A percentile compares a stretch with the other conserved stretches of the same genome.
Conservation (phyloP, 1,140 invertebrate genomes). For the Arion vulgaris region DNA sequence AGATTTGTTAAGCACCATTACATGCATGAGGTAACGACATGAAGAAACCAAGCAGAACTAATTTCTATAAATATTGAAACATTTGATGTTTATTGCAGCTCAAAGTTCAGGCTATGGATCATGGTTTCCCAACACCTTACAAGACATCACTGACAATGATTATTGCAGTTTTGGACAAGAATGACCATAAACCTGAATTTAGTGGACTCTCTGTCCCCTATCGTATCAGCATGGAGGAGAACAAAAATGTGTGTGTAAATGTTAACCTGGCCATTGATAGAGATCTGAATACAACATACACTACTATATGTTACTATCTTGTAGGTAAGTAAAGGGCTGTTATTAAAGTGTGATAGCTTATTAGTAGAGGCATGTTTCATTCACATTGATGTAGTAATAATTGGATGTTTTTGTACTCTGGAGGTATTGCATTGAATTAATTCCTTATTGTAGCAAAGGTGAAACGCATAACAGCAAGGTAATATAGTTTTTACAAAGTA, state of each 20-base stretch:
- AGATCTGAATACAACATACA: constrained; percentile 52
- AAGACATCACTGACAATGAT: constrained; percentile 44
- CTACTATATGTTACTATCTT: constrained; percentile 60
- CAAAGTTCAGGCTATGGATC: constrained; percentile 50
- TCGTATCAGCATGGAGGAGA: constrained; percentile 46
- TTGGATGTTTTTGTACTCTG: too few relatives aligned
- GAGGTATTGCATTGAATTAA: too few relatives aligned
- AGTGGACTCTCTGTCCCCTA: constrained; percentile 46
- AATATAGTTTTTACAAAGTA: too few relatives aligned
- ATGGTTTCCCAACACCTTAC: constrained; percentile 40
- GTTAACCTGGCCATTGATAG: constrained; percentile 54
- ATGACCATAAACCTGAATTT: constrained; percentile 59
- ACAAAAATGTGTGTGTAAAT: constrained; percentile 42
- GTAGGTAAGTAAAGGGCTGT: constrained; percentile 47
- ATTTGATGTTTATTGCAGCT: constrained; percentile 39
- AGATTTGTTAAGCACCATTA: too few relatives aligned
- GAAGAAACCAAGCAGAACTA: too few relatives aligned
- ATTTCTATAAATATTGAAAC: too few relatives aligned
- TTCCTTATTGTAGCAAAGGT: too few relatives aligned
- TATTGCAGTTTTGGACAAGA: constrained; percentile 53
- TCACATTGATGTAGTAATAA: too few relatives aligned
- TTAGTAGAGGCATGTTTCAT: too few relatives aligned
- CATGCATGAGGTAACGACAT: too few relatives aligned
- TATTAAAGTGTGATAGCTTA: too few relatives aligned
- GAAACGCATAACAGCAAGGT: too few relatives aligned